A percentile compares a stretch with the other conserved stretches of the same genome.
Conservation (phyloP, 2,888 invertebrate species). For the Leptopilina myrica region DNA sequence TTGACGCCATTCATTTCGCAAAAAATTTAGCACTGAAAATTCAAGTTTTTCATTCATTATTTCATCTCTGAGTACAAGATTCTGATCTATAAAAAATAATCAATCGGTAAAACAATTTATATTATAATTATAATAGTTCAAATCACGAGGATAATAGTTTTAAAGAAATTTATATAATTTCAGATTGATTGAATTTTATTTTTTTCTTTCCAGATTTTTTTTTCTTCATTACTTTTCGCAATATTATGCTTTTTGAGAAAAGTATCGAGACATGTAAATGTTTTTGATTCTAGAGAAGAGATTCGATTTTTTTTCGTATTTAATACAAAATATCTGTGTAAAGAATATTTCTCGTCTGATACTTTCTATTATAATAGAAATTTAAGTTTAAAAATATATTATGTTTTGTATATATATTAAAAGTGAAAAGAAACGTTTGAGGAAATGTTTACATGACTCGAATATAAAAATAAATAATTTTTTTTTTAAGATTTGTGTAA, state of each 20-base stretch:
- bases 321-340: slow-evolving; percentile 8
- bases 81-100: not conserved
- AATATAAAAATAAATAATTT: not conserved
- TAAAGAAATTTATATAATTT: not conserved
- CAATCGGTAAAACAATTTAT: not conserved
- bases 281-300: not conserved
- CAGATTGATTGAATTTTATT: not conserved
- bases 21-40: slow-evolving; percentile 67
- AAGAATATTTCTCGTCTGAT: not conserved
- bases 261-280: slow-evolving; percentile 2
- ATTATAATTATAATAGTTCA: not conserved
- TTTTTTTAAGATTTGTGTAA: not conserved
- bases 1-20: slow-evolving; percentile 74
- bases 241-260: not conserved
- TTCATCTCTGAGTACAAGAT: slow-evolving; percentile 46
- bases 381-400: not conserved
- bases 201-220: slow-evolving; percentile 2
- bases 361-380: not conserved
- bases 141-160: not conserved
- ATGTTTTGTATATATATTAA: slow-evolving; percentile 1
- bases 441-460: not conserved
- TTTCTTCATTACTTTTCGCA: not conserved
- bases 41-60: not conserved
- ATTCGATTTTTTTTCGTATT: not conserved
- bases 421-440: not conserved